Percentiles rank a stretch among this genome's conserved stretches.
Evolutionary conservation across 2,888 invertebrate species (phyloP).

Genomic region (Alsophila aescularia): DNA sequence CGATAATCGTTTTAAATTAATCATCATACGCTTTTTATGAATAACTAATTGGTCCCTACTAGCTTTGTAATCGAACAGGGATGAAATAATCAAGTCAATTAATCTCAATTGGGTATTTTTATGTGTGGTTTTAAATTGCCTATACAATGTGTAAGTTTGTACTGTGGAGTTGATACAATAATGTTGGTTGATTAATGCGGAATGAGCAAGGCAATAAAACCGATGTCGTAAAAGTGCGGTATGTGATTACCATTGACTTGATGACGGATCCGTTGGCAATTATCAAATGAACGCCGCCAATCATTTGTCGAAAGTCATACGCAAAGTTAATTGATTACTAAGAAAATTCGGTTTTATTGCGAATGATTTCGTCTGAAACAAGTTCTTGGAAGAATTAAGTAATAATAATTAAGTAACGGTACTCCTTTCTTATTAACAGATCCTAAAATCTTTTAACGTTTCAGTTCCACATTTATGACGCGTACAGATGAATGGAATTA

Average conservation of each 20-base stretch:
- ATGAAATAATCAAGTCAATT: slow-evolving; percentile 38
- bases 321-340: slow-evolving; percentile 41
- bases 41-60: slow-evolving; percentile 37
- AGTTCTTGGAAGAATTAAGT: slow-evolving; percentile 27
- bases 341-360: slow-evolving; percentile 39
- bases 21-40: slow-evolving; percentile 35
- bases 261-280: slow-evolving; percentile 50
- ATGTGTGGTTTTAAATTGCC: slow-evolving; percentile 32
- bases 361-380: slow-evolving; percentile 33
- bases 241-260: slow-evolving; percentile 49
- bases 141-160: slow-evolving; percentile 28
- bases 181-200: slow-evolving; percentile 47
- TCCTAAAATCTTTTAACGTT: no score
- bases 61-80: slow-evolving; percentile 34
- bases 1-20: slow-evolving; percentile 38
- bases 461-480: no score
- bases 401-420: slow-evolving; percentile 2
- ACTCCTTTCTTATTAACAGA: background rate
- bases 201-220: slow-evolving; percentile 51
- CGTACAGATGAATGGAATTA: no score
- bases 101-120: slow-evolving; percentile 34
- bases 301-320: slow-evolving; percentile 39
- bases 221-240: slow-evolving; percentile 60
- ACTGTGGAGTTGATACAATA: slow-evolving; percentile 28
- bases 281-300: slow-evolving; percentile 53